Evolutionary conservation across 2,888 invertebrate species (phyloP), one percentile per base, ranked within the genome.

Genomic region (Diarsia mendica): DNA sequence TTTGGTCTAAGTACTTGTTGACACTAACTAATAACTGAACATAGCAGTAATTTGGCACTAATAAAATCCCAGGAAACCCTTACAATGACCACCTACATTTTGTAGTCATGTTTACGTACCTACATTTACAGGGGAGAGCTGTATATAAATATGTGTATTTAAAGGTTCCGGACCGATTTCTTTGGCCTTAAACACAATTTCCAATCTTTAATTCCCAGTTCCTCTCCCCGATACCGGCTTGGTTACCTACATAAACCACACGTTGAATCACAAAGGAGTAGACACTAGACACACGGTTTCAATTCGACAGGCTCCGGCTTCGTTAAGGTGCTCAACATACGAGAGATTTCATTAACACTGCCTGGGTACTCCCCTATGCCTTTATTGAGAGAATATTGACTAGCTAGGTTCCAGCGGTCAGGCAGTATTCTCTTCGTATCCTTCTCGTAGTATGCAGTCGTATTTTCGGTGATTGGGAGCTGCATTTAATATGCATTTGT

Each of bases 321-420:
- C 69, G 79, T 79, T 82, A 83, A 65, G 67, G 83, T 66, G 68
- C 33, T 46, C 65, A 48, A 39, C 58, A 67, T 53, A 69, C 79
- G 64, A 28, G 68, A 55, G 69, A 75, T 82, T 82, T 67, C 75
- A 82, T 82, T 75, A 83, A 58, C 67, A 67, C 77, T 20, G 61
- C 49, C 28, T 61, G 46, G 60, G 77, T 33, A 73, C n/a, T 53
- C 55, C 28, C 39, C 75, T 58, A 72, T 69, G 23, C 53, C 63
- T 51, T 55, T 64, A 72, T 68, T 82, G 68, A 55, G 74, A 60
- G 67, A 70, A 79, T 69, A 82, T 67, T 75, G 68, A 72, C 64
- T 51, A 9, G 46, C 28, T 58, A 13, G 49, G 48, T 61, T 65
- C 53, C 68, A 28, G 46, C 48, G 66, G 71, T 65, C 33, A 23